Evolutionary conservation across 2,888 invertebrate species (phyloP), one percentile per base, ranked within the genome.

Genomic region (Deilephila porcellus): DNA sequence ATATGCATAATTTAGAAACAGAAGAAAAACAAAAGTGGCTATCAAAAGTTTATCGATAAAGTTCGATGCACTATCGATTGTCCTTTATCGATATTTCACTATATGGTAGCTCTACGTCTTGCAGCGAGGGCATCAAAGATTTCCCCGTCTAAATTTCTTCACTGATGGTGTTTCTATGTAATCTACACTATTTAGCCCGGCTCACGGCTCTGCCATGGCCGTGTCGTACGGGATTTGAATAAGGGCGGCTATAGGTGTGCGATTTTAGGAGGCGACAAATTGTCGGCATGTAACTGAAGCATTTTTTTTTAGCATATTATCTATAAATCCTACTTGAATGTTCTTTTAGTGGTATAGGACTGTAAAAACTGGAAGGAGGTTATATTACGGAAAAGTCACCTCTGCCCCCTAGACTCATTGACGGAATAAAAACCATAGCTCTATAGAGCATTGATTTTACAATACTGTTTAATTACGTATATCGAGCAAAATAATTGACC

Each of bases 151-250:
- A 85, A 86, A 89, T 89, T 88, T 85, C 87, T 85, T 82, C 83
- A 76, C 87, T 93, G 93, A 93, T 93, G 93, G 93, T 90, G 89
- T 93, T 93, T 90, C 92, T 77, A 76, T 92, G 93, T 93, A 93
- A 93, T 92, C 92, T 87, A 79, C 81, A 88, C 87, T 90, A 89
- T 92, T 91, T 89, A 90, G 88, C 85, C 76, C 84, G 85, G 82
- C 85, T 85, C 85, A 82, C 82, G 76, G 75, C 78, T 77, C 79
- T 78, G 76, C 83, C 79, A 81, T 77, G 80, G 79, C 81, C 82
- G 80, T 86, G 83, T 84, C 85, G 81, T 78, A 80, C 74, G 76
- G 87, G 88, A 88, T 89, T 88, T 84, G 84, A 81, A 85, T 88
- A 83, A 83, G 82, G 83, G 77, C 70, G 71, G 34, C 71, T 70